phyloP scores from a whole-genome alignment of 1,140 invertebrate species.

The Eurosta solidaginis region DNA sequence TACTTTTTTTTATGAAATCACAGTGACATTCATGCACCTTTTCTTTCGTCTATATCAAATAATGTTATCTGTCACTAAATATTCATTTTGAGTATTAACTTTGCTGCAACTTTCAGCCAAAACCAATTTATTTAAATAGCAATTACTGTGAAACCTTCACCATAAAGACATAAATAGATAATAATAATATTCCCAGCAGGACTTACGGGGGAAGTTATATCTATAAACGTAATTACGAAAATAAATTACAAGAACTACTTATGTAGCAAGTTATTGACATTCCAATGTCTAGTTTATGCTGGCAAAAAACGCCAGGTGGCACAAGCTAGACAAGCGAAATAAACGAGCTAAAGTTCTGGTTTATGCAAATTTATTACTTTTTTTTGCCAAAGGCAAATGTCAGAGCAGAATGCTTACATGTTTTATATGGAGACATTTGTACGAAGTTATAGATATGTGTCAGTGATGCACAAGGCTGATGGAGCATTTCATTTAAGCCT shows the following conservation, averaged over 20 bases:
- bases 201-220: no score
- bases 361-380: slow-evolving; percentile 19
- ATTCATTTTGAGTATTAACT: no score
- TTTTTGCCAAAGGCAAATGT: not conserved
- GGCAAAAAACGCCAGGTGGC: slow-evolving; percentile 1
- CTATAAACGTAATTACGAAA: slow-evolving; percentile 5
- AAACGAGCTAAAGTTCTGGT: slow-evolving; percentile 11
- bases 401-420: not conserved
- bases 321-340: not conserved
- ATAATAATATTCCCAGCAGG: not conserved
- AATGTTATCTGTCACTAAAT: no score
- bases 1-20: no score
- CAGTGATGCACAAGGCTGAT: no score
- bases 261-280: slow-evolving; percentile 20
- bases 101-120: no score
- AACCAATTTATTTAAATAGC: not conserved
- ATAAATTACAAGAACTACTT: slow-evolving; percentile 9
- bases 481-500: no score
- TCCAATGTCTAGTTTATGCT: not conserved
- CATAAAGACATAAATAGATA: not conserved
- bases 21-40: no score
- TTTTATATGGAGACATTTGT: not conserved
- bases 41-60: no score
- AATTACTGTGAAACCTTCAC: not conserved
- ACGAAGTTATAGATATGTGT: no score